Percentiles rank a stretch among this genome's conserved stretches.
phyloP scores from a whole-genome alignment of 2,113 vertebrate species.

The Hipposideros armiger region DNA sequence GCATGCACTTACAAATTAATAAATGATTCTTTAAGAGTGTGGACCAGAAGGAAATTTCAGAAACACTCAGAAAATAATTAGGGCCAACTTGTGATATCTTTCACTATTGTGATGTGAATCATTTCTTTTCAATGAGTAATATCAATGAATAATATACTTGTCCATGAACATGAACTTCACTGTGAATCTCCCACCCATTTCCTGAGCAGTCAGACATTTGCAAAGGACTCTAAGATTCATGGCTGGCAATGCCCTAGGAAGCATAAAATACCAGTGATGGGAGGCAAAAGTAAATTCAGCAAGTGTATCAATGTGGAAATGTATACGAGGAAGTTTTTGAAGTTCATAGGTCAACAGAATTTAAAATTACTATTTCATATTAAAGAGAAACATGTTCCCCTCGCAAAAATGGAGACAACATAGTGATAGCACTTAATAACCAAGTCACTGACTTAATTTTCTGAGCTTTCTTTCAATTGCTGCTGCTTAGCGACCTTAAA shows the following conservation, averaged over 20 bases:
- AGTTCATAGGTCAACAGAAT: background rate
- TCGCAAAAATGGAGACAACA: conserved; percentile 40
- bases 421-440: conserved; percentile 74
- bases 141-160: background rate
- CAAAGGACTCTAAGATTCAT: background rate
- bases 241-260: background rate
- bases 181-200: background rate
- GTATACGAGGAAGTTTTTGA: background rate
- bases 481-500: conserved; percentile 87
- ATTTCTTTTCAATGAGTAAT: background rate
- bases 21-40: background rate
- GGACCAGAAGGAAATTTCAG: background rate
- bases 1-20: background rate
- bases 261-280: background rate
- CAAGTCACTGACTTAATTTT: conserved; percentile 78
- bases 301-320: background rate
- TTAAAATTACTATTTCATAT: conserved; percentile 38
- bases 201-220: background rate
- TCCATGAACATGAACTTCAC: background rate
- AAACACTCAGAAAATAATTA: background rate
- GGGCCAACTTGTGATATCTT: background rate
- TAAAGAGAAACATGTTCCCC: conserved; percentile 61
- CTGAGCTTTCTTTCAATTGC: conserved; percentile 79
- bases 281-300: background rate
- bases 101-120: background rate